Evolutionary conservation across 2,888 invertebrate species (phyloP).

Genomic region (Liopterus haemorrhoidalis): DNA sequence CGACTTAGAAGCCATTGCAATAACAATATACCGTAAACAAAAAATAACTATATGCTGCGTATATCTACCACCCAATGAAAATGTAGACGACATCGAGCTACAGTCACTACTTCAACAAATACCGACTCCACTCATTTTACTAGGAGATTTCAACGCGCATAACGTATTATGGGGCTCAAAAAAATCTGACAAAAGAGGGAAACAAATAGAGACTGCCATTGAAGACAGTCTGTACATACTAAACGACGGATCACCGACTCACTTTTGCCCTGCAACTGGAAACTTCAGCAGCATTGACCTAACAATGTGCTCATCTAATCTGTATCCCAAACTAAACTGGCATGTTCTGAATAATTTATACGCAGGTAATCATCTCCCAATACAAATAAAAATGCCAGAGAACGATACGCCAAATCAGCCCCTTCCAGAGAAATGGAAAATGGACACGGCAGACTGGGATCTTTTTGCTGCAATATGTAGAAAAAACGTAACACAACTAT

Average conservation of each 20-base stretch:
- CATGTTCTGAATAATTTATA: constrained; percentile 9
- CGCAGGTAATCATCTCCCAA: constrained; percentile 30
- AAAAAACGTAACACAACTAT: no score
- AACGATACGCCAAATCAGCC: constrained; percentile 4
- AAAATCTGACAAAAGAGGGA: constrained; percentile 25
- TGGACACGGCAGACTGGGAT: background rate
- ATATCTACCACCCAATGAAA: constrained; percentile 20
- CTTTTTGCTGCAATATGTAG: background rate
- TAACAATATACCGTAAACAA: no score
- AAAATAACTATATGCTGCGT: no score
- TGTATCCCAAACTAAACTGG: constrained; percentile 20
- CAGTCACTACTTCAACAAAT: constrained; percentile 26
- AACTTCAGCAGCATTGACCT: constrained; percentile 25
- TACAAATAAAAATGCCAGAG: background rate
- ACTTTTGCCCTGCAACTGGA: constrained; percentile 26
- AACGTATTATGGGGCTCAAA: constrained; percentile 26
- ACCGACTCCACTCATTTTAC: constrained; percentile 29
- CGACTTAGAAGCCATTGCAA: no score
- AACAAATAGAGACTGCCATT: constrained; percentile 25
- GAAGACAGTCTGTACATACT: constrained; percentile 21
- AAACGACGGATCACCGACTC: constrained; percentile 20
- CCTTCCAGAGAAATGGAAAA: constrained; percentile 2
- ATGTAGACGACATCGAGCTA: constrained; percentile 13
- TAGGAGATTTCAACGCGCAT: constrained; percentile 33
- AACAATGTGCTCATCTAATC: constrained; percentile 14